phyloP scores from a whole-genome alignment of 2,113 vertebrate genomes.

The Hepsetus odoe region DNA sequence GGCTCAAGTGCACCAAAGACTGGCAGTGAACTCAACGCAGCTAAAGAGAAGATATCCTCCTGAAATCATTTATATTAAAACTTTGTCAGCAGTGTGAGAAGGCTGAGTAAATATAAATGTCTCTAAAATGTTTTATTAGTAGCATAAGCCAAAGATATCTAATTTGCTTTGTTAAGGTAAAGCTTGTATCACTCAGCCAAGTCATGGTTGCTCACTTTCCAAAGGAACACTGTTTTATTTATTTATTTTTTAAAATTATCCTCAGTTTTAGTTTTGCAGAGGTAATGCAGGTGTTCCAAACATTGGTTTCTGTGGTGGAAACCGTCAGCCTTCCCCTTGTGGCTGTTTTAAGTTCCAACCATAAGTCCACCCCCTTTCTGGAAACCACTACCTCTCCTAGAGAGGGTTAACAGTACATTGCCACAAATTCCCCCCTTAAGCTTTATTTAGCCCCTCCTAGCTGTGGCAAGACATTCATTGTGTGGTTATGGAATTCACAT shows the following conservation, averaged over 20 bases:
- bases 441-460: conserved; percentile 7
- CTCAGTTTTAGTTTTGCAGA: conserved; percentile 21
- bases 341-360: background rate
- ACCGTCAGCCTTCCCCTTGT: background rate
- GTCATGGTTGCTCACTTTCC: background rate
- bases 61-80: conserved; percentile 71
- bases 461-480: conserved; percentile 15
- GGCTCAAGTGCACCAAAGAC: conserved; percentile 65
- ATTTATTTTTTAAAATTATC: too few species aligned
- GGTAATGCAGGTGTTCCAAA: background rate
- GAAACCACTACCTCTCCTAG: conserved; percentile 16
- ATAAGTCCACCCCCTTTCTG: background rate
- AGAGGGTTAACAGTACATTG: conserved; percentile 10
- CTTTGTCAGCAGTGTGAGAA: conserved; percentile 79
- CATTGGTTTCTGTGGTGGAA: background rate
- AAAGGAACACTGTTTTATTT: background rate
- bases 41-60: conserved; percentile 13
- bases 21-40: conserved; percentile 64
- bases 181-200: background rate
- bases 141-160: conserved; percentile 71
- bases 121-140: conserved; percentile 75
- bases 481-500: background rate
- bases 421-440: background rate
- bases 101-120: conserved; percentile 80
- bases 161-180: background rate